A percentile compares a stretch with the other conserved stretches of the same genome.
These are phyloP conservation scores for Apistogramma diplotaenia DNA, from an alignment of 2,113 vertebrate species.

Conservation along the genomic window DNA sequence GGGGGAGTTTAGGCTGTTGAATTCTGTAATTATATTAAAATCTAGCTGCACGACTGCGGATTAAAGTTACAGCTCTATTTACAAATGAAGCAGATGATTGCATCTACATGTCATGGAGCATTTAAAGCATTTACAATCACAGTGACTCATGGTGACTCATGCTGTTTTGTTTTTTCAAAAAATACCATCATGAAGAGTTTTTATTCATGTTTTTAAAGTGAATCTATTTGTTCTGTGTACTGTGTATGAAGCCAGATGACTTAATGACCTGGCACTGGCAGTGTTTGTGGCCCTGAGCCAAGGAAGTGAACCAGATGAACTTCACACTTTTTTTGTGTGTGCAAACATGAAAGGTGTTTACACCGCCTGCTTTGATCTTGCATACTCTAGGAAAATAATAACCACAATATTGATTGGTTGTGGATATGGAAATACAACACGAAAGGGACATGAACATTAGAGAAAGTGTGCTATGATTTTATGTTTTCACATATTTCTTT, in stretches of 20 bases:
- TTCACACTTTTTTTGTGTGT: background rate
- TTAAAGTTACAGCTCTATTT: background rate
- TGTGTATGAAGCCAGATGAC: background rate
- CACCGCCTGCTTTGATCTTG: background rate
- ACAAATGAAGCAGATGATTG: background rate
- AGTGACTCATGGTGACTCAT: background rate
- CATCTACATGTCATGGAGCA: background rate
- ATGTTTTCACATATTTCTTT: background rate
- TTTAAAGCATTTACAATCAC: background rate
- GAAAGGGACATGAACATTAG: background rate
- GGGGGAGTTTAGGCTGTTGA: background rate
- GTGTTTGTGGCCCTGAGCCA: background rate
- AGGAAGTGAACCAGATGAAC: background rate
- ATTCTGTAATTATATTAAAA: background rate
- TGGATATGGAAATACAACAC: background rate
- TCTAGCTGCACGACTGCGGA: background rate
- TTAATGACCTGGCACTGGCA: background rate
- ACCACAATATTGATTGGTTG: background rate
- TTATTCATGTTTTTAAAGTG: background rate
- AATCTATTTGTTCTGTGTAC: background rate
- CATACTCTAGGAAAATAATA: background rate
- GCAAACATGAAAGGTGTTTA: background rate
- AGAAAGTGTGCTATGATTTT: background rate
- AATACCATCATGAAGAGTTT: background rate
- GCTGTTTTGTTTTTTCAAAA: background rate